Base-by-base conservation (phyloP, 2,888 invertebrate species). In the Aquatica leii region DNA sequence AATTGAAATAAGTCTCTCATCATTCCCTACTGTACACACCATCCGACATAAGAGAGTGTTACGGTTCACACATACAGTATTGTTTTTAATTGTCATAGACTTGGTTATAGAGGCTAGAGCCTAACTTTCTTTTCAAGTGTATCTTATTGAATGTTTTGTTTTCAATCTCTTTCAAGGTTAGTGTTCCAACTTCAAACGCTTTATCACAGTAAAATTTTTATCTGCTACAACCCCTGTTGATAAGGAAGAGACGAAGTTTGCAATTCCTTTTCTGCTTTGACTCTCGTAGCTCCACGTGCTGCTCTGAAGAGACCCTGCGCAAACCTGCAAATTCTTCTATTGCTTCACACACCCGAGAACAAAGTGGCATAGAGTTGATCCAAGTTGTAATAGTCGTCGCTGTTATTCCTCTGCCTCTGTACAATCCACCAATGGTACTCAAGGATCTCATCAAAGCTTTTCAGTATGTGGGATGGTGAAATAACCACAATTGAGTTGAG, bases 261-360 rank as follows among this genome's bases (percentile, higher is more conserved):
- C 4, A 24, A 24, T 24, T 24, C 4, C 6, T 2, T 24, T 24
- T 24, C 24, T 24, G 24, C 24, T 6, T 24, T 24, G 24, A 2
- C 56, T 21, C 41, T 34, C 59, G 71, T 46, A 61, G 43, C 17
- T 73, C 72, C 6, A 69, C 64, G 43, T 71, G 69, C 52, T 71
- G 12, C 51, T 24, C 4, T 24, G 24, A 24, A 24, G 2, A 24
- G 24, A 24, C 24, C n/a, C n/a, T 49, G 41, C 18, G 14, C 31
- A 67, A 24, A 20, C 51, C 55, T 20, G 48, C 41, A 53, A 67
- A 67, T 20, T 64, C 43, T 59, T 60, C 80, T 82, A 62, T 48
- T 31, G 57, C 46, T 43, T 57, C 41, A 20, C 15, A n/a, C 6
- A 53, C 14, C 40, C 53, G 14, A 53, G 20, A 37, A 37, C 40